A percentile compares a stretch with the other conserved stretches of the same genome.
Evolutionary conservation across 2,113 vertebrate genomes (phyloP).

Genomic region (Microcebus griseorufus): DNA sequence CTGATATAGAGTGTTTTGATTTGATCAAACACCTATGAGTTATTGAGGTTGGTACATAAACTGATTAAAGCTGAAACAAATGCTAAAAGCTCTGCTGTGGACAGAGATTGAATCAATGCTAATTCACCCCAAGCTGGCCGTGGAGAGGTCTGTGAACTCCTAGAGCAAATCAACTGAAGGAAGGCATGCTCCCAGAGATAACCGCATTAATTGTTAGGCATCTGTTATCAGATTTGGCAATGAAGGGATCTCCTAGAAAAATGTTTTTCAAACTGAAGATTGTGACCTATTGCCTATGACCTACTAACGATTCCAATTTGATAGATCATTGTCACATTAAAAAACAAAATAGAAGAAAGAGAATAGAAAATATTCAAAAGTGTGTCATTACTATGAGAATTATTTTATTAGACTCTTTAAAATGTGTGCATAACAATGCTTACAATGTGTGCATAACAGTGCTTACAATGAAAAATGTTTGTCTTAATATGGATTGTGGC

Average conservation of each 20-base stretch:
- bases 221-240: neutral
- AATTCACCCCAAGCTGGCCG: neutral
- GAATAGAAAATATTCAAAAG: neutral
- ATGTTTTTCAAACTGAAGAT: neutral
- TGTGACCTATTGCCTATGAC: neutral
- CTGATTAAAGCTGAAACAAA: neutral
- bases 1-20: neutral
- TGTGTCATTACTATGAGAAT: neutral
- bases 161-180: neutral
- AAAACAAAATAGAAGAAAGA: neutral
- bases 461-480: neutral
- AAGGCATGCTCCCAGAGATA: neutral
- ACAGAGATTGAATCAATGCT: neutral
- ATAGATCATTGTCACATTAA: neutral
- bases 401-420: neutral
- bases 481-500: neutral
- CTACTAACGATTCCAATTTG: neutral
- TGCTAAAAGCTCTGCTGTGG: neutral
- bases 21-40: neutral
- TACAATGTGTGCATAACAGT: neutral
- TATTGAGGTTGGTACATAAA: neutral
- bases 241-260: neutral
- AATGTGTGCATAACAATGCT: neutral
- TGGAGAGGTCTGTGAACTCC: neutral
- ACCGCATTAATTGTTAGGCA: neutral